Conservation (phyloP, 2,113 vertebrate species). For the Hemiscyllium ocellatum region DNA sequence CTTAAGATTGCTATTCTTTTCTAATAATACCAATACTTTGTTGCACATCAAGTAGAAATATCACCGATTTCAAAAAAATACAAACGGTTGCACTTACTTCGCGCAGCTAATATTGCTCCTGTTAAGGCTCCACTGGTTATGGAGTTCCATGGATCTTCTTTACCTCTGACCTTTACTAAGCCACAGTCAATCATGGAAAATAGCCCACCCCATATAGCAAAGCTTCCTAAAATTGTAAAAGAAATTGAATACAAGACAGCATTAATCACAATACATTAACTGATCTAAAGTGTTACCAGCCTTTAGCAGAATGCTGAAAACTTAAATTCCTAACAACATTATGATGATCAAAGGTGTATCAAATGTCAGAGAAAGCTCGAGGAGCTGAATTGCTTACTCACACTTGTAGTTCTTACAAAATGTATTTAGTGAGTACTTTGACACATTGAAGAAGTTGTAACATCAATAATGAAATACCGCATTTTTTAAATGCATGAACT, state of each 20-base stretch:
- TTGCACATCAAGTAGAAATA: too few relatives aligned
- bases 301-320: neutral
- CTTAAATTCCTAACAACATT: neutral
- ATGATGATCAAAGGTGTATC: too few relatives aligned
- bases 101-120: conserved; percentile 85
- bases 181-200: conserved; percentile 96
- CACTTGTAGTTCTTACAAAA: neutral
- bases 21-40: too few relatives aligned
- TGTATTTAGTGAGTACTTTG: neutral
- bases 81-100: conserved; percentile 68
- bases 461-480: neutral
- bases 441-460: too few relatives aligned
- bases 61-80: neutral
- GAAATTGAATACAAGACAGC: neutral
- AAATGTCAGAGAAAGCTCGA: too few relatives aligned
- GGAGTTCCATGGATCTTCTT: conserved; percentile 96
- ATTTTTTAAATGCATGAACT: neutral
- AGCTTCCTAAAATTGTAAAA: conserved; percentile 68
- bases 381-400: too few relatives aligned
- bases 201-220: conserved; percentile 91
- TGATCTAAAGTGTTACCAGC: neutral
- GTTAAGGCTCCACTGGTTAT: conserved; percentile 93
- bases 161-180: conserved; percentile 84
- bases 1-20: too few relatives aligned
- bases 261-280: neutral